These are phyloP conservation scores for Hassar affinis DNA, from an alignment of 2,113 vertebrate genomes.

Conservation along the genomic window DNA sequence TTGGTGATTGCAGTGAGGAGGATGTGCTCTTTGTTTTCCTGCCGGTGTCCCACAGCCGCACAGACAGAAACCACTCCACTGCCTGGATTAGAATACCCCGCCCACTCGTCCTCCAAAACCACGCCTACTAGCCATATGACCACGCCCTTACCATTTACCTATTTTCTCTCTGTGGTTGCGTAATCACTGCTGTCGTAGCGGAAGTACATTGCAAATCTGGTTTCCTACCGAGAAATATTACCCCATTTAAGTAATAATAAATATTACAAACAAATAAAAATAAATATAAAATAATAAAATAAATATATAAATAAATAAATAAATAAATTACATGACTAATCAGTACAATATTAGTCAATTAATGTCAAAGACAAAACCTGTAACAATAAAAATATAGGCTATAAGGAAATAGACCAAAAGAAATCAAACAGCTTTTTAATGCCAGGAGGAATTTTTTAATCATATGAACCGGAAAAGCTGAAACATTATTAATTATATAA, in stretches of 20 bases:
- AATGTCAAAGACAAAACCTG: too few species aligned
- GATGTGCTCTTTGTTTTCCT: slow-evolving; percentile 54
- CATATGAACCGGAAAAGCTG: neutral
- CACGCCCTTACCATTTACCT: too few species aligned
- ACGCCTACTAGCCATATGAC: neutral
- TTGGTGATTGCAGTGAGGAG: slow-evolving; percentile 37
- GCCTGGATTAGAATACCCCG: slow-evolving; percentile 31
- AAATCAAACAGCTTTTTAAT: too few species aligned
- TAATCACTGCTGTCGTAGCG: neutral
- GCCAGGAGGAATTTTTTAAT: neutral
- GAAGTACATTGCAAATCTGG: neutral
- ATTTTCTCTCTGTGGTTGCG: neutral
- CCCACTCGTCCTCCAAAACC: neutral
- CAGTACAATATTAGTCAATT: neutral
- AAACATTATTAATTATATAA: too few species aligned
- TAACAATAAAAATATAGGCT: too few species aligned
- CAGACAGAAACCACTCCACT: neutral
- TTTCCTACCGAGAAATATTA: neutral
- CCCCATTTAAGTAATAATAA: neutral
- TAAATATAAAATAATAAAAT: too few species aligned
- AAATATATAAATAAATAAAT: too few species aligned
- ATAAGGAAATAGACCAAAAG: too few species aligned
- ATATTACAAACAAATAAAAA: too few species aligned
- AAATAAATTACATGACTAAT: neutral
- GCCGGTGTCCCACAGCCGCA: neutral